Evolutionary conservation across 2,113 vertebrate species (phyloP), one percentile per base, ranked within the genome.

Genomic region (Menura novaehollandiae): DNA sequence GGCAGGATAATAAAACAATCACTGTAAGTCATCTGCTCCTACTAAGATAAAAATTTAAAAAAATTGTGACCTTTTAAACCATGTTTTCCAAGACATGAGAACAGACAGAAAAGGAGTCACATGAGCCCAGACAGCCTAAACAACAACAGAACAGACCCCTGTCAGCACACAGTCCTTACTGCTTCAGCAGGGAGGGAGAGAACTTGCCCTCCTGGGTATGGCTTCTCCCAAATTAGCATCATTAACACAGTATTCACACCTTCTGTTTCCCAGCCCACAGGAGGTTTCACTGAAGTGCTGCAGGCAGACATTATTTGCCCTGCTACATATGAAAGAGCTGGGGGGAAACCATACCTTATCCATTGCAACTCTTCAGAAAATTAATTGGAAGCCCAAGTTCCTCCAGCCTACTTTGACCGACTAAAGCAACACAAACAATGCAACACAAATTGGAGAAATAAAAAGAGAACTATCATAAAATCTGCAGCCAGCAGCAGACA

Each of bases 91-190:
- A 52, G 19, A 63, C 15, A 6, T 32, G 32, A 77, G 33, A 60
- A 89, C 15, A 66, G 26, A 39, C 0, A 56, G 33, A 71, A 69
- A 60, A 89, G 27, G 30, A 68, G 7, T 26, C 35, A 39, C 13
- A 2, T 8, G 33, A 86, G 39, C 13, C 33, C 59, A 53, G 74
- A 28, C 14, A 59, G 27, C 11, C 17, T 18, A 69, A 81, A 51
- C 3, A 41, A 35, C n/a, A 69, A 62, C 1, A 2, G 49, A 53
- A 55, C 15, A 33, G 28, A 73, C 7, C 7, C 12, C 23, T 5
- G 0, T 5, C 24, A 63, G 35, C 30, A 58, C n/a, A 15, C 0
- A 0, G 26, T 51, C 22, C 22, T 77, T 19, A 30, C 30, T 58
- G 55, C 64, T 74, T 37, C 76, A 66, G 52, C 28, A 19, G 24